phyloP scores from a whole-genome alignment of 2,113 vertebrate species.

The Tragelaphus buxtoni region DNA sequence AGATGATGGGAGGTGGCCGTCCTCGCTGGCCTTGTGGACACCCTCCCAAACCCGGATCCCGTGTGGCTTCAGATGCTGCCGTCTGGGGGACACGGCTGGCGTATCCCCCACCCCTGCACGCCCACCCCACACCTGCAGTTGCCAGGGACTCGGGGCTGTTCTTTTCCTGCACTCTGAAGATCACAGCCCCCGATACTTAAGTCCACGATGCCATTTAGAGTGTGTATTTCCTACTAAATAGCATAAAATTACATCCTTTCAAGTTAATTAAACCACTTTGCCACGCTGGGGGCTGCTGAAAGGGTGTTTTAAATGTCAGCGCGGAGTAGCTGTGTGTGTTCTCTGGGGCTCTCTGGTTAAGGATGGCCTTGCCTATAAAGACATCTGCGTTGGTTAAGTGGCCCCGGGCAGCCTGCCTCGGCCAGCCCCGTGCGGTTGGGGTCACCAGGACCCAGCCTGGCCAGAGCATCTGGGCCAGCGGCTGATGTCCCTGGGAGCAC shows the following conservation, averaged over 20 bases:
- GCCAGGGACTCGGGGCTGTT: accelerated
- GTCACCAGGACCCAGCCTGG: not conserved
- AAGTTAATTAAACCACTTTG: constrained; percentile 69
- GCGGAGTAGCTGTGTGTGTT: constrained; percentile 13
- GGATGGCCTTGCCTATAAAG: not conserved
- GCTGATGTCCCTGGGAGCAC: accelerated
- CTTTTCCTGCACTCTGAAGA: not conserved
- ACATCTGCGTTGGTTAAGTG: not conserved
- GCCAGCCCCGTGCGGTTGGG: not conserved
- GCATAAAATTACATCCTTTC: constrained; percentile 75
- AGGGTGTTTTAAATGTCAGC: constrained; percentile 64
- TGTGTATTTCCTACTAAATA: constrained; percentile 66
- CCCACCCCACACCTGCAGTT: not conserved
- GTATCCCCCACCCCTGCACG: accelerated
- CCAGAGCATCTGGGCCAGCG: not conserved
- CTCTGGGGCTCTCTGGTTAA: constrained; percentile 18
- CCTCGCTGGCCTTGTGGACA: not conserved
- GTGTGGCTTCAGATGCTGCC: no score
- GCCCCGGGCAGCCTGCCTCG: not conserved
- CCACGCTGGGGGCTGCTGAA: constrained; percentile 43
- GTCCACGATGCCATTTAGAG: constrained; percentile 18
- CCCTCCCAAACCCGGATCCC: accelerated
- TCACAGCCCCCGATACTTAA: not conserved
- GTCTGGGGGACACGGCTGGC: not conserved
- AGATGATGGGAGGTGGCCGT: accelerated